A percentile compares a stretch with the other conserved stretches of the same genome.
Evolutionary conservation across 2,888 invertebrate species (phyloP).

Genomic region (Lordiphosa fenestrarum): DNA sequence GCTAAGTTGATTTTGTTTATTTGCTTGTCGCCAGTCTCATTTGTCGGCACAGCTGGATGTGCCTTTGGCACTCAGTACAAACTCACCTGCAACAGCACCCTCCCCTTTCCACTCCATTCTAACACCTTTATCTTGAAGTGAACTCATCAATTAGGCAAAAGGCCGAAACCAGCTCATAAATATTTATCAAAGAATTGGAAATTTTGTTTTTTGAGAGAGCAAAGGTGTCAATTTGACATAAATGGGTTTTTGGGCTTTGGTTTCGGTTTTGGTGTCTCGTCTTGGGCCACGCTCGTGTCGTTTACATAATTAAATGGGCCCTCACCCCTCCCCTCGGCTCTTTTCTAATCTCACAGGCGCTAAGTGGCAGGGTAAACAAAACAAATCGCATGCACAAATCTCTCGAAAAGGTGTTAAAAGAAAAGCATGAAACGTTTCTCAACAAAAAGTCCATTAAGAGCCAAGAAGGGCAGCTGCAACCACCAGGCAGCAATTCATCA

Average conservation of each 20-base stretch:
- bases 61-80: conserved; percentile 43
- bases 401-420: conserved; percentile 74
- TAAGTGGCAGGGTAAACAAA: conserved; percentile 66
- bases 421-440: conserved; percentile 70
- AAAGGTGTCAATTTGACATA: conserved; percentile 75
- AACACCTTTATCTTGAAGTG: conserved; percentile 54
- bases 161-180: conserved; percentile 63
- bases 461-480: conserved; percentile 58
- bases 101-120: conserved; percentile 13
- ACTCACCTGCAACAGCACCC: conserved; percentile 12
- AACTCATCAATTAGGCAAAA: conserved; percentile 70
- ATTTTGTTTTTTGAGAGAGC: conserved; percentile 2
- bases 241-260: conserved; percentile 48
- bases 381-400: conserved; percentile 73
- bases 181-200: conserved; percentile 51
- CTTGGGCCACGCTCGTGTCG: conserved; percentile 44
- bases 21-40: conserved; percentile 73
- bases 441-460: conserved; percentile 35
- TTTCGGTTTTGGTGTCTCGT: conserved; percentile 28
- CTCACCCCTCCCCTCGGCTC: conserved; percentile 12
- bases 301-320: conserved; percentile 73
- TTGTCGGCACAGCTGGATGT: conserved; percentile 72
- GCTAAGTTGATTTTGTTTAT: conserved; percentile 72
- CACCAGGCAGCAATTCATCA: conserved; percentile 52
- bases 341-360: conserved; percentile 68